Base-by-base conservation (phyloP, 92 coral and sea anemone species). In the Porites cylindrica region DNA sequence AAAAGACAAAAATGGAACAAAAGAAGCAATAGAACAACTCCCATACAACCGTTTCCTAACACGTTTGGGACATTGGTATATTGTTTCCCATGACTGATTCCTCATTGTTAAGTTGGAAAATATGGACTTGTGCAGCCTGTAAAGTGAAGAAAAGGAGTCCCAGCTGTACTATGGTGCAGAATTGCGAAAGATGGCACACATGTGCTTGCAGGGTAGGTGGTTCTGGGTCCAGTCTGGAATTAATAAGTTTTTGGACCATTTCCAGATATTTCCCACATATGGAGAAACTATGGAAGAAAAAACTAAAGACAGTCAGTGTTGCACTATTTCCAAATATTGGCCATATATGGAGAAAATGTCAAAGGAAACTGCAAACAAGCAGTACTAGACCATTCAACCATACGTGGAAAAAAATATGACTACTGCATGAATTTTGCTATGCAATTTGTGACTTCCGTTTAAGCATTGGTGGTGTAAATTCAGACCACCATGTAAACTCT, bases 251-350 rank as follows among this genome's bases (percentile, higher is more conserved):
- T 72, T 82, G 69, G 87, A 71, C 87, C 63, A 72, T 72, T 38
- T 83, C 87, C 87, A 83, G 87, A 72, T 76, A 76, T 75, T 75
- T n/a, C 10, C 38, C 82, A 85, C 76, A 85, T 51, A 85, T 76
- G 82, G 88, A 77, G 71, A 76, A 66, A 66, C 65, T 85, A 85
- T 85, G 82, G 82, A 2, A n/a, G n/a, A 13, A 66, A 66, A 66
- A 21, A 2, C 32, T 51, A 21, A 65, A 51, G 51, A 47, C 20
- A 79, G 3, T 4, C 47, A n/a, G 1, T 65, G 75, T 79, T 79
- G 63, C 51, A 66, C 18, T 3, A 79, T 51, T 21, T 51, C 83
- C 83, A 65, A 63, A 66, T 72, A 72, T 59, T 18, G 26, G 21
- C 72, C 87, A 70, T 59, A 83, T 72, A 75, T 84, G 81, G 81